These are phyloP conservation scores for Fragum fragum DNA, from an alignment of 2,888 invertebrate species.

Conservation along the genomic window DNA sequence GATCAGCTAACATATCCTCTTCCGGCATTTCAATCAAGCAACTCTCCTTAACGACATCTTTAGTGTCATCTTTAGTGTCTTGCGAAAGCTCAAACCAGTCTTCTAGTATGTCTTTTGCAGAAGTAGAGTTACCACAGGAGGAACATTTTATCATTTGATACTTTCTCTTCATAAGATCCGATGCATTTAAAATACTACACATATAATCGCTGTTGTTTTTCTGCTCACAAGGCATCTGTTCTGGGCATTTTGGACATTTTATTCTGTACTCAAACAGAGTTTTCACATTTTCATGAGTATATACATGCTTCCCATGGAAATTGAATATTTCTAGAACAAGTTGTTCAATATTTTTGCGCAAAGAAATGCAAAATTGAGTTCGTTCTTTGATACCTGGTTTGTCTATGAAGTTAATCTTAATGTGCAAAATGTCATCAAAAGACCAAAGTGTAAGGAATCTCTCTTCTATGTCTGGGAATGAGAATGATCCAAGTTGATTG, in stretches of 20 bases:
- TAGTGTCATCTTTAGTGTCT: neutral
- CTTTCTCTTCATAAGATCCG: neutral
- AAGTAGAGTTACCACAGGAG: neutral
- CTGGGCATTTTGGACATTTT: neutral
- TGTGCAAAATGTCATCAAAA: neutral
- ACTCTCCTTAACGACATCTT: neutral
- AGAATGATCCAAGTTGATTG: neutral
- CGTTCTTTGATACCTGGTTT: neutral
- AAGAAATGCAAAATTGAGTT: neutral
- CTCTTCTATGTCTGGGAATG: neutral
- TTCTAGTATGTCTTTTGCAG: neutral
- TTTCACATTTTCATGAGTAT: neutral
- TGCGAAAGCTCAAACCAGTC: neutral
- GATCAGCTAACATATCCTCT: neutral
- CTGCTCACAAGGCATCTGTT: conserved; percentile 3
- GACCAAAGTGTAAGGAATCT: neutral
- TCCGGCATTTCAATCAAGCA: neutral
- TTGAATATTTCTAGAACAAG: conserved; percentile 4
- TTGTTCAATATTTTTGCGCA: neutral
- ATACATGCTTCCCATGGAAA: neutral
- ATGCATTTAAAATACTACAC: neutral
- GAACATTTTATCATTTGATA: neutral
- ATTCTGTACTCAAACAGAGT: neutral
- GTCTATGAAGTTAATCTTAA: neutral
- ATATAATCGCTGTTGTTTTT: neutral